These are phyloP conservation scores for Gymnosoma rotundatum DNA, from an alignment of 2,888 invertebrate species.

Conservation along the genomic window DNA sequence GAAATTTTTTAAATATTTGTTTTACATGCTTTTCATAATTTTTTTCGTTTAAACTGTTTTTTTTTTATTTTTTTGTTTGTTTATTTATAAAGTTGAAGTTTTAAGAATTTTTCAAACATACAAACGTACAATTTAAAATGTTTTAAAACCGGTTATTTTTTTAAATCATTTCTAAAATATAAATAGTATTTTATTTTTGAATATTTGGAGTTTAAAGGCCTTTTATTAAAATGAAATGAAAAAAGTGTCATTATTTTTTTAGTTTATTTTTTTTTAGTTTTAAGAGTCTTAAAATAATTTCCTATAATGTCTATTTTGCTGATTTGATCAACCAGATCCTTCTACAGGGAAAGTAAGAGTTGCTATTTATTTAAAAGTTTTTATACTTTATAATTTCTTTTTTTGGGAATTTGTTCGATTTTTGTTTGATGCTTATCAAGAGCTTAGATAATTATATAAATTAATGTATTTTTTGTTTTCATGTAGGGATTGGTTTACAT, in stretches of 20 bases:
- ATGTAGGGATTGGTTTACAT: conserved; percentile 57
- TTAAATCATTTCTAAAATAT: too few species aligned
- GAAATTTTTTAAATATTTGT: too few species aligned
- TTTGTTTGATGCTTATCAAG: conserved; percentile 33
- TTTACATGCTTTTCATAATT: too few species aligned
- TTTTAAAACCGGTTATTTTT: too few species aligned
- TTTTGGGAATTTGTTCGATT: conserved; percentile 26
- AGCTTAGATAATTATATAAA: conserved; percentile 26
- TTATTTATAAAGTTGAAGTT: too few species aligned
- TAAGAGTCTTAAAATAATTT: conserved; percentile 12
- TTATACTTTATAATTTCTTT: neutral
- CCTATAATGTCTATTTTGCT: neutral
- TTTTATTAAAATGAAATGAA: too few species aligned
- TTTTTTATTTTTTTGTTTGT: too few species aligned
- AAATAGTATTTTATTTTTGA: too few species aligned
- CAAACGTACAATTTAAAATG: too few species aligned
- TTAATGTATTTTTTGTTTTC: conserved; percentile 72
- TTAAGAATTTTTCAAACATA: too few species aligned
- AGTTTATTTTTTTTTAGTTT: neutral
- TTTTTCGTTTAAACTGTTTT: too few species aligned
- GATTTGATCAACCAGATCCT: neutral
- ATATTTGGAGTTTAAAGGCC: too few species aligned
- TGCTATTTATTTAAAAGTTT: neutral
- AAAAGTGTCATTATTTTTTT: neutral
- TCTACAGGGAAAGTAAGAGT: neutral